Evolutionary conservation across 2,113 vertebrate species (phyloP).

Genomic region (Laterallus jamaicensis): DNA sequence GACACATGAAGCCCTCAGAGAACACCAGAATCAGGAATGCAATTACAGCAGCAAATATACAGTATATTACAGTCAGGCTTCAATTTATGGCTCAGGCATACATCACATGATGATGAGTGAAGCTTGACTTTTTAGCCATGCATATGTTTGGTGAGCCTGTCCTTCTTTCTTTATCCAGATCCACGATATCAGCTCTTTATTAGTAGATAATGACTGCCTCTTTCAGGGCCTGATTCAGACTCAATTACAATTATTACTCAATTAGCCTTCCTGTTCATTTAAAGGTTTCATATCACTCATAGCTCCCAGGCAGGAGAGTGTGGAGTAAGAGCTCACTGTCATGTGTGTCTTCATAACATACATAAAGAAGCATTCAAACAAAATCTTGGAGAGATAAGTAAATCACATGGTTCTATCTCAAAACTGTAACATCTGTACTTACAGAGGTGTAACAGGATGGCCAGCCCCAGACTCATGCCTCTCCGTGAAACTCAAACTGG

Average conservation of each 20-base stretch:
- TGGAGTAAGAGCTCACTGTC: not conserved
- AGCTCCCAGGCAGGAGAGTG: not conserved
- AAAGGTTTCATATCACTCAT: not conserved
- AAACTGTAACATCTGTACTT: conserved; percentile 47
- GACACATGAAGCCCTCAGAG: not conserved
- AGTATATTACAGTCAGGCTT: not conserved
- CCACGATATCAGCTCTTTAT: not conserved
- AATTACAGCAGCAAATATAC: not conserved
- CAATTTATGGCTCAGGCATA: not conserved
- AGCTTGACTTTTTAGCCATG: not conserved
- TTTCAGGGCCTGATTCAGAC: not conserved
- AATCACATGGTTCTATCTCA: not conserved
- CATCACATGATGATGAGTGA: not conserved
- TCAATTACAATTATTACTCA: not conserved
- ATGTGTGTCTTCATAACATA: rapidly evolving
- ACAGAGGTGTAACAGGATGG: conserved; percentile 59
- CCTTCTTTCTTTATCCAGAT: not conserved
- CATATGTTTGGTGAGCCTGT: not conserved
- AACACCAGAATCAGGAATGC: not conserved
- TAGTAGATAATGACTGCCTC: not conserved
- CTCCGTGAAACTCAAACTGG: not conserved
- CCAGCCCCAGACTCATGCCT: conserved; percentile 55
- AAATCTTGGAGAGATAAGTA: not conserved
- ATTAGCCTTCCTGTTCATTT: not conserved
- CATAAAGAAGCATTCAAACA: not conserved